phyloP scores from a whole-genome alignment of 2,113 vertebrate species.

The Ailurus styani region DNA sequence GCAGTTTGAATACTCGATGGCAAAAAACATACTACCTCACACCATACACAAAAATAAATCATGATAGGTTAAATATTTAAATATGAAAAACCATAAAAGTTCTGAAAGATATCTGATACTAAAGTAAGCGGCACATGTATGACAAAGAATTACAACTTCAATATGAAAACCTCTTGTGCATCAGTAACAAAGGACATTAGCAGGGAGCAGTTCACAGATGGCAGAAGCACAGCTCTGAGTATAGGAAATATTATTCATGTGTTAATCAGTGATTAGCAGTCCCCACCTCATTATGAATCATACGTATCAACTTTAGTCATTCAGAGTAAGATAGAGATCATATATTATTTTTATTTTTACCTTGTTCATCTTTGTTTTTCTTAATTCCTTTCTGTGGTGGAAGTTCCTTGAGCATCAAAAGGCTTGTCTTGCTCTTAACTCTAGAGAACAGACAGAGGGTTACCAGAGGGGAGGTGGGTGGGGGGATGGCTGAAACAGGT shows the following conservation, averaged over 20 bases:
- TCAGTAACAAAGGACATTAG: not conserved
- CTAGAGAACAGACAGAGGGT: not conserved
- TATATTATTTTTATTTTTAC: not conserved
- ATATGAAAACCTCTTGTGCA: not conserved
- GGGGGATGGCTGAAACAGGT: not conserved
- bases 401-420: not conserved
- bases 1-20: not conserved
- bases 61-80: slow-evolving; percentile 5
- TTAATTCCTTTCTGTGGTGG: not conserved
- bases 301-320: not conserved
- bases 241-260: not conserved
- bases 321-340: not conserved
- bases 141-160: not conserved
- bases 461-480: not conserved
- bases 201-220: not conserved
- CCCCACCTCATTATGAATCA: not conserved
- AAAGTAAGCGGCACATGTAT: not conserved
- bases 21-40: not conserved
- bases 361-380: not conserved
- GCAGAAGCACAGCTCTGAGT: not conserved
- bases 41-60: not conserved
- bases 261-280: not conserved
- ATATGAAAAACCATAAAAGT: not conserved
- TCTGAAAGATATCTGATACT: not conserved
- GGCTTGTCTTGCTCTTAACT: not conserved